A percentile compares a stretch with the other conserved stretches of the same genome.
Conservation (phyloP, 1,140 invertebrate species). For the Babylonia areolata region DNA sequence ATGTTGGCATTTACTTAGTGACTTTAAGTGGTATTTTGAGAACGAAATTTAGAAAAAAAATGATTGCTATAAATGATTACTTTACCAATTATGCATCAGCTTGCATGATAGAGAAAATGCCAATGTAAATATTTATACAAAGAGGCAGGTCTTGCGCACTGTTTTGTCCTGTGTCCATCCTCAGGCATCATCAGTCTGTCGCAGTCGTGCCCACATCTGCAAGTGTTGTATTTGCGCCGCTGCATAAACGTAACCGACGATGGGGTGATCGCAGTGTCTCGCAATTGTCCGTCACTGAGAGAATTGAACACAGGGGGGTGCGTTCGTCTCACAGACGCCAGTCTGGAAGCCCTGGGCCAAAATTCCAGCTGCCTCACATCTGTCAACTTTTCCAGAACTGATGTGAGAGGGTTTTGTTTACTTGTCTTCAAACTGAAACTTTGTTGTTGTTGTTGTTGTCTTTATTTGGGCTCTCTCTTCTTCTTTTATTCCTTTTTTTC, state of each 20-base stretch:
- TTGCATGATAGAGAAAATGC: too few species aligned
- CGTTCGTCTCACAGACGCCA: constrained; percentile 54
- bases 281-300: constrained; percentile 57
- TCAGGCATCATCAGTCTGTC: constrained; percentile 58
- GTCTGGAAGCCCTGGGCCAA: constrained; percentile 54
- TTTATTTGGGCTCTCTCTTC: background rate
- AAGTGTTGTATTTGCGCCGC: constrained; percentile 63
- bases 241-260: constrained; percentile 65
- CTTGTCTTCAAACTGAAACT: background rate
- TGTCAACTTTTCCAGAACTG: constrained; percentile 61
- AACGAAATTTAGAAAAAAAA: too few species aligned
- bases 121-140: too few species aligned
- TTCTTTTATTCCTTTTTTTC: constrained; percentile 1
- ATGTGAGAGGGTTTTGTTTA: constrained; percentile 45
- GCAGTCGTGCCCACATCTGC: constrained; percentile 55
- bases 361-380: constrained; percentile 56
- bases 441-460: background rate
- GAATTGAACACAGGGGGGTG: constrained; percentile 67
- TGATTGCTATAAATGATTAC: too few species aligned
- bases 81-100: too few species aligned
- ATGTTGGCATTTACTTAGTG: too few species aligned
- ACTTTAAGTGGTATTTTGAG: too few species aligned
- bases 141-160: too few species aligned
- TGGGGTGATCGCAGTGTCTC: constrained; percentile 56
- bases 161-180: background rate